Evolutionary conservation across 2,113 vertebrate species (phyloP).

Genomic region (Symphodus melops): DNA sequence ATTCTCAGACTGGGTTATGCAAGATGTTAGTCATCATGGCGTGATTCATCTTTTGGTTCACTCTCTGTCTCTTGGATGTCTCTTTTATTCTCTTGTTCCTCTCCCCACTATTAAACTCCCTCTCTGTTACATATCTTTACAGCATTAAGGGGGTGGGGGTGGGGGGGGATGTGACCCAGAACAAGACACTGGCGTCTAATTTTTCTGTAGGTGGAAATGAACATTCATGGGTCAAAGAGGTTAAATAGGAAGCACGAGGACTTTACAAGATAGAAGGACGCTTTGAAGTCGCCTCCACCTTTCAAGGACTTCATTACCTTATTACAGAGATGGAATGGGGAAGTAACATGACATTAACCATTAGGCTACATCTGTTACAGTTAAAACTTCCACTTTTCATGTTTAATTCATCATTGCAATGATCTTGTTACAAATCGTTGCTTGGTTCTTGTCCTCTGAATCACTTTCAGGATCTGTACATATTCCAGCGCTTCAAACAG

Average conservation of each 20-base stretch:
- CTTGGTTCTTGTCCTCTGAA: not conserved
- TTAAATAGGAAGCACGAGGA: not conserved
- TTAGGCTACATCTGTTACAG: not conserved
- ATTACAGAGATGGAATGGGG: not conserved
- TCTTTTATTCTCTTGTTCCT: conserved; percentile 17
- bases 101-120: conserved; percentile 17
- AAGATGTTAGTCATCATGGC: conserved; percentile 77
- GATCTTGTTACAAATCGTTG: no score
- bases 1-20: conserved; percentile 78
- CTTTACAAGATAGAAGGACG: not conserved
- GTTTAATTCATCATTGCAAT: no score
- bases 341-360: not conserved
- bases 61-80: conserved; percentile 15
- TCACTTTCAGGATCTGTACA: no score
- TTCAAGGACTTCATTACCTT: not conserved
- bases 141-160: not conserved
- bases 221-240: not conserved
- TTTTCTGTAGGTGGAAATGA: conserved; percentile 1
- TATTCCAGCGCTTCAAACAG: no score
- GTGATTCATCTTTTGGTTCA: conserved; percentile 65
- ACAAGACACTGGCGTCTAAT: not conserved
- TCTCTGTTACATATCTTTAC: conserved; percentile 15
- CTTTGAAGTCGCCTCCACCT: not conserved
- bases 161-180: not conserved
- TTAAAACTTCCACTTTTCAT: no score